phyloP scores from a whole-genome alignment of 1,140 invertebrate species.

The Conus betulinus region DNA sequence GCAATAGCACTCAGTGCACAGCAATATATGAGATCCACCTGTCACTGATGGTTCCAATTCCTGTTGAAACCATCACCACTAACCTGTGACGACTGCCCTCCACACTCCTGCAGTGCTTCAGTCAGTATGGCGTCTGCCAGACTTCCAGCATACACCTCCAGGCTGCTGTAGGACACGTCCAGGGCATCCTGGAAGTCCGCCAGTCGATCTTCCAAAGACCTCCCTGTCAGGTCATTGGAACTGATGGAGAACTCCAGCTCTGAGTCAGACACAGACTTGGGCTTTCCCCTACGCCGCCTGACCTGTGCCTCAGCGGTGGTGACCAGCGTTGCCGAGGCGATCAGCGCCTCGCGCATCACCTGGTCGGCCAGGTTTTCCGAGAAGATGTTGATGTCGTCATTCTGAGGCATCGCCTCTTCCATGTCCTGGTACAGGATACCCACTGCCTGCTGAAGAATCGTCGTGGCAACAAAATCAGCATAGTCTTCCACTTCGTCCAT shows the following conservation, averaged over 20 bases:
- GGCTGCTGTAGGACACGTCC: slow-evolving; percentile 41
- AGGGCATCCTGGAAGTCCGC: slow-evolving; percentile 48
- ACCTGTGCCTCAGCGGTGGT: neutral
- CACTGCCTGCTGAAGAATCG: slow-evolving; percentile 51
- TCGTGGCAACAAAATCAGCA: slow-evolving; percentile 45
- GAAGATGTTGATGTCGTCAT: slow-evolving; percentile 51
- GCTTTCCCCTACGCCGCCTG: neutral
- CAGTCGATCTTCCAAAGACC: slow-evolving; percentile 31
- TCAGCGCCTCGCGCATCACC: slow-evolving; percentile 50
- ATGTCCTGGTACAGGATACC: slow-evolving; percentile 43
- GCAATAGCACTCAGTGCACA: too few species aligned
- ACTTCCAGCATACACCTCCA: slow-evolving; percentile 52
- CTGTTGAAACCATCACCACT: neutral
- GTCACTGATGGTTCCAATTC: too few species aligned
- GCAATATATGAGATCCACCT: too few species aligned
- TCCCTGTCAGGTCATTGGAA: slow-evolving; percentile 30
- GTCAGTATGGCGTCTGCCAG: slow-evolving; percentile 49
- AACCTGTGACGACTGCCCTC: neutral
- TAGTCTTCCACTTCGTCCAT: slow-evolving; percentile 49
- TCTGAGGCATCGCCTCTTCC: slow-evolving; percentile 29
- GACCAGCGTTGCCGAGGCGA: neutral
- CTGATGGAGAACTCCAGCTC: slow-evolving; percentile 21
- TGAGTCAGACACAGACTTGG: slow-evolving; percentile 30
- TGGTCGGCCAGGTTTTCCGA: slow-evolving; percentile 55
- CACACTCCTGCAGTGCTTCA: slow-evolving; percentile 15